phyloP scores from a whole-genome alignment of 2,888 invertebrate genomes.

The Kuschelorhynchus macadamiae region DNA sequence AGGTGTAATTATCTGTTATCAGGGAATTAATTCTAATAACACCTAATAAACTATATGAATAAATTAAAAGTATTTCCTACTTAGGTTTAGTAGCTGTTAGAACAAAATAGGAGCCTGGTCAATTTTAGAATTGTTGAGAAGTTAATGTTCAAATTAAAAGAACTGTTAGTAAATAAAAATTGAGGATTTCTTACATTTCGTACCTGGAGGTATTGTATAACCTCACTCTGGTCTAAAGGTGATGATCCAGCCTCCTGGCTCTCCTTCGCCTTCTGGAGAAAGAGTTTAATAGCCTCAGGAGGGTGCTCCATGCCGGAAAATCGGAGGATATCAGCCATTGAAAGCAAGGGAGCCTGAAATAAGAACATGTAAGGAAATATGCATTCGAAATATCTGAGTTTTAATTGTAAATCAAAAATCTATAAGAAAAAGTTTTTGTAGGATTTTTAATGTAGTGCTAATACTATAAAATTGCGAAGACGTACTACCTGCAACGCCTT shows the following conservation, averaged over 20 bases:
- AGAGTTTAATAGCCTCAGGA: conserved; percentile 70
- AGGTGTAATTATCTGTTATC: too few species aligned
- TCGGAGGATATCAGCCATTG: conserved; percentile 74
- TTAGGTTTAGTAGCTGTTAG: too few species aligned
- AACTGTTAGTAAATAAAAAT: not conserved
- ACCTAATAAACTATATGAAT: too few species aligned
- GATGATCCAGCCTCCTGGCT: conserved; percentile 67
- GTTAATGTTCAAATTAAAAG: not conserved
- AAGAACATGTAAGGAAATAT: not conserved
- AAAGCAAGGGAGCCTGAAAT: conserved; percentile 69
- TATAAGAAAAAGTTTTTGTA: too few species aligned
- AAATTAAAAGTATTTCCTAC: too few species aligned
- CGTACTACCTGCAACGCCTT: conserved; percentile 70
- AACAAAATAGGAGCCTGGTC: too few species aligned
- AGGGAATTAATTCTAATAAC: too few species aligned
- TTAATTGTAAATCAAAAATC: not conserved
- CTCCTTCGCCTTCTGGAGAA: conserved; percentile 70
- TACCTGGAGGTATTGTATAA: conserved; percentile 69
- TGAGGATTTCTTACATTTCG: conserved; percentile 33
- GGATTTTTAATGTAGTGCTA: too few species aligned
- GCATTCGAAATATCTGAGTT: not conserved
- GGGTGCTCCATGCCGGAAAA: conserved; percentile 71
- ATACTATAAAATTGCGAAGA: too few species aligned
- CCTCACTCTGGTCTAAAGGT: conserved; percentile 57
- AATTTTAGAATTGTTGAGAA: too few species aligned